A percentile compares a stretch with the other conserved stretches of the same genome.
These are phyloP conservation scores for Nowickia ferox DNA, from an alignment of 2,888 invertebrate species.

Conservation along the genomic window DNA sequence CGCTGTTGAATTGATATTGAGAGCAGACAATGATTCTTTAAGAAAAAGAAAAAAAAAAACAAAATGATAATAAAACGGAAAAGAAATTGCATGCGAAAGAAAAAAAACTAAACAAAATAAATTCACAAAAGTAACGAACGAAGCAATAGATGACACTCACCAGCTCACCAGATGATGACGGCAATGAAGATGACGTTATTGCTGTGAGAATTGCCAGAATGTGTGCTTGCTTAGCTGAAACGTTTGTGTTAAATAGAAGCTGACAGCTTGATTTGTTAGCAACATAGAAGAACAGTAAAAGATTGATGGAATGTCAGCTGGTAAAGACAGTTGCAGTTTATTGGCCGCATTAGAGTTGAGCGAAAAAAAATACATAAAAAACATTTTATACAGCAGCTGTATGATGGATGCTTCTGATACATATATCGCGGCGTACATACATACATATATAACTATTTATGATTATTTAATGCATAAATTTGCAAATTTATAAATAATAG, in stretches of 20 bases:
- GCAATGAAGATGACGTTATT: slow-evolving; percentile 38
- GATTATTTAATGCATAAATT: slow-evolving; percentile 9
- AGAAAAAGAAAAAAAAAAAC: slow-evolving; percentile 20
- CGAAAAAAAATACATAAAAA: background rate
- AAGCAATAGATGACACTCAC: slow-evolving; percentile 60
- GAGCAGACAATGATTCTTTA: slow-evolving; percentile 57
- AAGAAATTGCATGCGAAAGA: slow-evolving; percentile 25
- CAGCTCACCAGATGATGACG: slow-evolving; percentile 56
- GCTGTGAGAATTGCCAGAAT: slow-evolving; percentile 27
- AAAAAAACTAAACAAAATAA: slow-evolving; percentile 33
- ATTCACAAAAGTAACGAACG: slow-evolving; percentile 46
- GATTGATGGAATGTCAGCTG: slow-evolving; percentile 72
- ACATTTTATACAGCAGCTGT: slow-evolving; percentile 35
- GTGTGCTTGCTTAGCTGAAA: slow-evolving; percentile 59
- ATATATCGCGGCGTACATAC: background rate
- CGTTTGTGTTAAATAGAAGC: slow-evolving; percentile 70
- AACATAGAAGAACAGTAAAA: slow-evolving; percentile 67
- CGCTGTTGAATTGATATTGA: slow-evolving; percentile 61
- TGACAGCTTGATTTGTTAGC: slow-evolving; percentile 72
- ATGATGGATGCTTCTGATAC: background rate
- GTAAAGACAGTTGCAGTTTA: slow-evolving; percentile 69
- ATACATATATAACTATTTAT: background rate
- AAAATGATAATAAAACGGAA: slow-evolving; percentile 9
- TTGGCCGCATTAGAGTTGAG: slow-evolving; percentile 67
- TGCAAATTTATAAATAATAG: background rate